These are phyloP conservation scores for Diorhabda elongata DNA, from an alignment of 1,140 invertebrate genomes.

Conservation along the genomic window DNA sequence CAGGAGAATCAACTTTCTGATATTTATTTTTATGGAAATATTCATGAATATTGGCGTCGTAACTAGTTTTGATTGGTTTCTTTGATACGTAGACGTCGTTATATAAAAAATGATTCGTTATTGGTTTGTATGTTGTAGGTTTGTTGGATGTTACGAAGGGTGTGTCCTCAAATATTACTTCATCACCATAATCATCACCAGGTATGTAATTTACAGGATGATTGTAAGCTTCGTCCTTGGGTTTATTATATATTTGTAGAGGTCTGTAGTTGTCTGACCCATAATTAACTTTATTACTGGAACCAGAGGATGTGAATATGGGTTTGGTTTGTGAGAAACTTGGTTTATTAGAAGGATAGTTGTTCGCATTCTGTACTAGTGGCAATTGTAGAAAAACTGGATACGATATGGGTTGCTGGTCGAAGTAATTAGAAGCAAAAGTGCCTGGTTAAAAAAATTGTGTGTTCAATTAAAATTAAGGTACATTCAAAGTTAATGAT, in stretches of 20 bases:
- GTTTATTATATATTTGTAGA: not conserved
- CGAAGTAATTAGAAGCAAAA: not conserved
- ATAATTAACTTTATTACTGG: not conserved
- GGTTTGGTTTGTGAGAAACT: not conserved
- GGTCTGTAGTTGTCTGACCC: not conserved
- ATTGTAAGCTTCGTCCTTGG: not conserved
- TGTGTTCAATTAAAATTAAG: not conserved
- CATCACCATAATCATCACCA: not conserved
- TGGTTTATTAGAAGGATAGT: not conserved
- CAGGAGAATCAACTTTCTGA: not conserved
- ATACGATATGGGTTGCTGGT: not conserved
- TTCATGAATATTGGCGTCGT: constrained; percentile 11
- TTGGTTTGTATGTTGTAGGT: constrained; percentile 29
- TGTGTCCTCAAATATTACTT: constrained; percentile 35
- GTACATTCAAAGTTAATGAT: no score
- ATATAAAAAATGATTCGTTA: constrained; percentile 19
- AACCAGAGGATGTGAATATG: not conserved
- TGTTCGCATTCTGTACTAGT: not conserved
- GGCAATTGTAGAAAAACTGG: not conserved
- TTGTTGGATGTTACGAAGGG: constrained; percentile 31
- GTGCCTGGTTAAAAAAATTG: not conserved
- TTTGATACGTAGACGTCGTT: constrained; percentile 1
- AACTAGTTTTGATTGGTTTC: constrained; percentile 13
- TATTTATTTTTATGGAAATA: constrained; percentile 11
- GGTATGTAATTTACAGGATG: not conserved